Base-by-base conservation (phyloP, 2,113 vertebrate genomes). In the Neogale vison region DNA sequence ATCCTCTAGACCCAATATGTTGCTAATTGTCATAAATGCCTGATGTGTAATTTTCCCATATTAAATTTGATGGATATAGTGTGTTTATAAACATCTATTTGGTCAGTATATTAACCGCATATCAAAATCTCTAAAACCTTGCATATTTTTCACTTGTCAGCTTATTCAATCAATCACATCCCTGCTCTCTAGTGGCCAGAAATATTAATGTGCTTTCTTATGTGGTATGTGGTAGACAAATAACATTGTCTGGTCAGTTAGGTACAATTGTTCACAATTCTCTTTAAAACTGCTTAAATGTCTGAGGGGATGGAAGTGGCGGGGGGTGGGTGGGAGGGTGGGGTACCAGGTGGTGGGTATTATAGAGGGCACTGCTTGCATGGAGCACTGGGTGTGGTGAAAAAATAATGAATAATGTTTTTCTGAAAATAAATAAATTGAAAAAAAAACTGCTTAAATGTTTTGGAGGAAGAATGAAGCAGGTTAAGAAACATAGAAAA, bases 81-180 rank as follows among this genome's bases (percentile, higher is more conserved):
- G 39, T 47, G 57, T 77, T 50, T 59, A 77, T 77, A 84, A 23
- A 36, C n/a, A 57, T 55, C 26, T 45, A 34, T 82, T 26, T 81
- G 13, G 5, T 50, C 21, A 18, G 18, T 14, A 45, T 36, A 63
- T 24, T 95, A 31, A 76, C 7, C 52, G 7, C 12, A 1, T 17
- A 17, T 59, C 12, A 42, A 77, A 39, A 67, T 23, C 23, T 15
- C 61, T 71, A 34, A 47, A 63, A 29, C 6, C 20, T 71, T 72
- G 20, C 17, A n/a, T 23, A 26, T 1, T 6, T 26, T 50, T 50
- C 17, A 1, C 3, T n/a, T n/a, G 21, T 71, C 7, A 3, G n/a
- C 7, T 55, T 74, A 47, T 14, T 76, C 24, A 55, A 7, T 23
- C 13, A 82, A 26, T 69, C 36, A 14, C 29, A 18, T 55, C 2